Percentiles rank a stretch among this genome's conserved stretches.
These are phyloP conservation scores for Cepaea nemoralis DNA, from an alignment of 1,140 invertebrate species.

Conservation along the genomic window DNA sequence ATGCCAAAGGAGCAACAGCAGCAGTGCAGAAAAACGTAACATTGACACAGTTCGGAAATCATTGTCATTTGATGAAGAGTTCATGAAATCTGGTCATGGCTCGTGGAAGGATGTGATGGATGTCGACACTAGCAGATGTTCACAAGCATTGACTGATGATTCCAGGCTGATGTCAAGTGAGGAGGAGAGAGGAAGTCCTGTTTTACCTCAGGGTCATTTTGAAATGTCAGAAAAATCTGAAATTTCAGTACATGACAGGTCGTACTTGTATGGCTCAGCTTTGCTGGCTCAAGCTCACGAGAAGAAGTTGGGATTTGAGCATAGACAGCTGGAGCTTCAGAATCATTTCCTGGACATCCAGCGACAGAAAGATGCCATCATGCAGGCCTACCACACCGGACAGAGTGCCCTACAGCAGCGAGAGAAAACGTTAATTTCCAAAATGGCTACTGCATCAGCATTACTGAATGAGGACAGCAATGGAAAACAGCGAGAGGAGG, in stretches of 20 bases:
- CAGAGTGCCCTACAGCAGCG: slow-evolving; percentile 47
- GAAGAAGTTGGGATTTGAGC: slow-evolving; percentile 46
- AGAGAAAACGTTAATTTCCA: slow-evolving; percentile 46
- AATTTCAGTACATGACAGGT: background rate
- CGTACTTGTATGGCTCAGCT: slow-evolving; percentile 47
- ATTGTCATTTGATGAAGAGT: slow-evolving; percentile 40
- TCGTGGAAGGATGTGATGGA: slow-evolving; percentile 32
- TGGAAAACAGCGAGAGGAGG: background rate
- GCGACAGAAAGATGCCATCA: slow-evolving; percentile 61
- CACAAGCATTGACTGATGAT: slow-evolving; percentile 41
- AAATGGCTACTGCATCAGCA: slow-evolving; percentile 32
- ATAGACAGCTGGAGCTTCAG: slow-evolving; percentile 55
- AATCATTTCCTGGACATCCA: slow-evolving; percentile 62
- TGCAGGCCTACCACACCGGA: slow-evolving; percentile 54
- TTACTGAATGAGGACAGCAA: background rate
- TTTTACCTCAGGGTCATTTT: slow-evolving; percentile 28
- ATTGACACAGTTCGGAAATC: slow-evolving; percentile 34
- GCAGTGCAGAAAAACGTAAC: background rate
- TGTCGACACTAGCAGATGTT: background rate
- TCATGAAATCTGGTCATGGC: slow-evolving; percentile 21
- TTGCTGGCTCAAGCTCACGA: slow-evolving; percentile 49
- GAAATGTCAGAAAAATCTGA: slow-evolving; percentile 17
- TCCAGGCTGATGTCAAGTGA: slow-evolving; percentile 48
- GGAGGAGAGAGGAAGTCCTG: slow-evolving; percentile 59
- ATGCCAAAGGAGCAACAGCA: background rate